Conservation (phyloP, 1,140 invertebrate genomes). For the Papilio glaucus region DNA sequence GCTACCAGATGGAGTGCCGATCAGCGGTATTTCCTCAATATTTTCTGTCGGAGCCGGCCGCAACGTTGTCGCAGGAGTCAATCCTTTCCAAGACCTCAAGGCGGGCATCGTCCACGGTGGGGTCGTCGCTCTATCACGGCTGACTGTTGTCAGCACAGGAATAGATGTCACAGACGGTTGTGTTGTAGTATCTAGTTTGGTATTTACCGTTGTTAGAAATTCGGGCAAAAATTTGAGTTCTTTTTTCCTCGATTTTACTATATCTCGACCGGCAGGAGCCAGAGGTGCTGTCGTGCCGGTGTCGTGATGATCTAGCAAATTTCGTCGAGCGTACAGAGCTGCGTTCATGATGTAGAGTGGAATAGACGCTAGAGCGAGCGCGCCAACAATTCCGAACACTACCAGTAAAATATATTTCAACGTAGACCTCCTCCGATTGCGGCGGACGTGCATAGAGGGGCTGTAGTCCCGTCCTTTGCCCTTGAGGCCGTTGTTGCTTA, state of each 20-base stretch:
- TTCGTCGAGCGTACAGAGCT: slow-evolving; percentile 61
- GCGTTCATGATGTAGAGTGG: slow-evolving; percentile 73
- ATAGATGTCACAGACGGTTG: slow-evolving; percentile 47
- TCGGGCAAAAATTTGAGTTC: slow-evolving; percentile 66
- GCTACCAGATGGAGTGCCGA: slow-evolving; percentile 60
- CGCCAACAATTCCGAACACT: slow-evolving; percentile 65
- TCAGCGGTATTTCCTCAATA: slow-evolving; percentile 55
- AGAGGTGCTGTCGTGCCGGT: slow-evolving; percentile 61
- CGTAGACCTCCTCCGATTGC: slow-evolving; percentile 65
- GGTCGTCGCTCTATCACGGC: slow-evolving; percentile 59
- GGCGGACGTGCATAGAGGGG: slow-evolving; percentile 73
- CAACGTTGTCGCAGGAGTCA: slow-evolving; percentile 57
- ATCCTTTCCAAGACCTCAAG: slow-evolving; percentile 69
- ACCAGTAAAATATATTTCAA: slow-evolving; percentile 72
- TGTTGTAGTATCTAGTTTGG: slow-evolving; percentile 53
- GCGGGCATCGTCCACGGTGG: slow-evolving; percentile 73
- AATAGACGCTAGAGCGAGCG: slow-evolving; percentile 65
- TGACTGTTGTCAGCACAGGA: slow-evolving; percentile 49
- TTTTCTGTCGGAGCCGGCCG: slow-evolving; percentile 61
- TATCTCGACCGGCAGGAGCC: slow-evolving; percentile 60
- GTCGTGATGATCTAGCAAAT: slow-evolving; percentile 61
- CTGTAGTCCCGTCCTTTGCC: slow-evolving; percentile 83
- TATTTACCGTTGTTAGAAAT: slow-evolving; percentile 50
- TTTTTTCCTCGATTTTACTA: slow-evolving; percentile 72
- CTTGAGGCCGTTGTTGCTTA: slow-evolving; percentile 84